Evolutionary conservation across 1,140 invertebrate species (phyloP), one percentile per base, ranked within the genome.

Genomic region (Octopus bimaculoides): DNA sequence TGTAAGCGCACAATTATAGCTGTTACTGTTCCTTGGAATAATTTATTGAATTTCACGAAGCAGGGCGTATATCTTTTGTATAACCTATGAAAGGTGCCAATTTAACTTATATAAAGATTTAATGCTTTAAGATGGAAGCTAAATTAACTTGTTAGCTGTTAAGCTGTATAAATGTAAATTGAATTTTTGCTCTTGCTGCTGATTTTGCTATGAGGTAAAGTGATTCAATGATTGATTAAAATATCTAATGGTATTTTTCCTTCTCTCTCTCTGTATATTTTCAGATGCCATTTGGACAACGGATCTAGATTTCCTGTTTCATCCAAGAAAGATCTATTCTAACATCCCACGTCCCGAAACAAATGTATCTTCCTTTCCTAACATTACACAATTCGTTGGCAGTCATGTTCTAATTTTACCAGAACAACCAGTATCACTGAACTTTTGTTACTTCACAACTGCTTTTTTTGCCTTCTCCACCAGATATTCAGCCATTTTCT

Each of bases 401-500:
- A 26, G 20, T 10, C 55, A 41, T 77, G 53, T 52, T n/a, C 77
- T 83, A 2, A 82, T 82, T 1, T 79, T 83, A 20, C 81, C 84
- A 5, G 75, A 76, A n/a, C 81, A 81, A 55, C 77, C 82, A 14
- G 14, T 75, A 17, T 78, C 41, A 17, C 52, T 54, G 12, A 56
- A 53, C n/a, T 88, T 85, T 80, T 81, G 86, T 77, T 85, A 87
- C 79, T 86, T 87, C 81, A 81, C 78, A n/a, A 80, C 83, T 10
- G 86, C 85, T 8, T 79, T 88, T n/a, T 52, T 85, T 5, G 79
- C 83, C 52, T 85, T 85, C 77, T 69, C 82, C 17, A 78, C 87
- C 5, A 77, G 86, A 12, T 88, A 87, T 80, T 79, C 87, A 7
- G 80, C 86, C 26, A 85, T 87, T 53, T 88, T 87, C 82, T 88